phyloP scores from a whole-genome alignment of 2,113 vertebrate genomes.

The Siphamia tubifer region DNA sequence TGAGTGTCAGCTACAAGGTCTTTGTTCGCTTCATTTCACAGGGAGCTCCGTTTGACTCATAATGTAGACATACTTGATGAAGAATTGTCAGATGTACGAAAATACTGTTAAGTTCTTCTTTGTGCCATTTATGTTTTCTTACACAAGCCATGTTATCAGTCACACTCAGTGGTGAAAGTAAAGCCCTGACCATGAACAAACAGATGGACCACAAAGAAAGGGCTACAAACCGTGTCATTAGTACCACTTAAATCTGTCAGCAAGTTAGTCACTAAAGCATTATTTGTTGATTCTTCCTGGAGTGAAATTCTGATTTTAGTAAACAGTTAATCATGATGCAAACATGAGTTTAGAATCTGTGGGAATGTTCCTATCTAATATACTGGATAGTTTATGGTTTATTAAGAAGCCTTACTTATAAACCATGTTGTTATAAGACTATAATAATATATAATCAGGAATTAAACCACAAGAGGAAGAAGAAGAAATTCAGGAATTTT shows the following conservation, averaged over 20 bases:
- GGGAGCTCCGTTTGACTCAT: background rate
- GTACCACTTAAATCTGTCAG: background rate
- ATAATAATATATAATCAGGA: no score
- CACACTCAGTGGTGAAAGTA: conserved; percentile 45
- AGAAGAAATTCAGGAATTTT: background rate
- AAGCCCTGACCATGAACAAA: background rate
- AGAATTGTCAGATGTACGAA: conserved; percentile 13
- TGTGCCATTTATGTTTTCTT: conserved; percentile 34
- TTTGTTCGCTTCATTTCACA: background rate
- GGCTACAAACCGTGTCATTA: background rate
- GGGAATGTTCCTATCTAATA: background rate
- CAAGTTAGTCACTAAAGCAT: background rate
- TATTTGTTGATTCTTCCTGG: background rate
- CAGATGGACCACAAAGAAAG: background rate
- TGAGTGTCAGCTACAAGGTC: background rate
- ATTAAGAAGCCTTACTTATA: background rate
- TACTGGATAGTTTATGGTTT: no score
- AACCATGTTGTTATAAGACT: no score
- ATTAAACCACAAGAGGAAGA: background rate
- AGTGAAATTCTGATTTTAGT: no score
- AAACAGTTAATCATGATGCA: no score
- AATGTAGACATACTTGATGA: background rate
- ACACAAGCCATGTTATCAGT: conserved; percentile 62
- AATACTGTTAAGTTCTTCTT: conserved; percentile 8
- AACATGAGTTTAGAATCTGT: no score